Conservation (phyloP, 2,113 vertebrate genomes). For the Electrona antarctica region DNA sequence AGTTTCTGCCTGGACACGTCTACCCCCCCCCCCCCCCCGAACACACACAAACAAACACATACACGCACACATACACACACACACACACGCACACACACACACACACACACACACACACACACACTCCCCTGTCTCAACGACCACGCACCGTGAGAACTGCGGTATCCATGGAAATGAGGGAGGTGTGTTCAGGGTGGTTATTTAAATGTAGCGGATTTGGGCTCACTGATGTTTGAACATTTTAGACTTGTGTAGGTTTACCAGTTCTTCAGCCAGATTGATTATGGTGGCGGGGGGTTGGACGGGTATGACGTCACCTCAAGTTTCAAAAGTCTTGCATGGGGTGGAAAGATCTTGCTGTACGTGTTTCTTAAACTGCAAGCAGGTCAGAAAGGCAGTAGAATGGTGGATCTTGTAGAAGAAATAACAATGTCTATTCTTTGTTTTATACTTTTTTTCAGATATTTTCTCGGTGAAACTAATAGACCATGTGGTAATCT, state of each 20-base stretch:
- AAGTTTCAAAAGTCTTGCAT: conserved; percentile 6
- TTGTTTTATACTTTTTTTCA: conserved; percentile 50
- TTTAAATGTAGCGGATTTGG: conserved; percentile 62
- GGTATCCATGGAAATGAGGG: conserved; percentile 53
- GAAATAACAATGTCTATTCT: conserved; percentile 22
- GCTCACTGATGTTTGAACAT: conserved; percentile 35
- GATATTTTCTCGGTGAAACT: conserved; percentile 21
- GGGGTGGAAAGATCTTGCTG: conserved; percentile 4
- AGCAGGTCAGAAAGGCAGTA: neutral
- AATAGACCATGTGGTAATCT: conserved; percentile 56
- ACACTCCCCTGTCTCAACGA: conserved; percentile 51
- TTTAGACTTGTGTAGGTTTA: conserved; percentile 34
- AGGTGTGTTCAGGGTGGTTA: conserved; percentile 41
- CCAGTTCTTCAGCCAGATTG: conserved; percentile 18
- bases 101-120: neutral
- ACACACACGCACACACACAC: too few species aligned
- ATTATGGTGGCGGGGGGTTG: neutral
- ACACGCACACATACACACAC: too few species aligned
- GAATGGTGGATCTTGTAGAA: neutral
- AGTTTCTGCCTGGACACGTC: conserved; percentile 77
- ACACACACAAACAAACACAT: neutral
- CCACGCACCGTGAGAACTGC: conserved; percentile 70
- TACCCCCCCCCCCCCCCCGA: conserved; percentile 39
- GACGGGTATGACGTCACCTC: conserved; percentile 33
- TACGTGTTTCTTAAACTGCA: neutral